These are phyloP conservation scores for Panopea generosa DNA, from an alignment of 2,888 invertebrate genomes.

Conservation along the genomic window DNA sequence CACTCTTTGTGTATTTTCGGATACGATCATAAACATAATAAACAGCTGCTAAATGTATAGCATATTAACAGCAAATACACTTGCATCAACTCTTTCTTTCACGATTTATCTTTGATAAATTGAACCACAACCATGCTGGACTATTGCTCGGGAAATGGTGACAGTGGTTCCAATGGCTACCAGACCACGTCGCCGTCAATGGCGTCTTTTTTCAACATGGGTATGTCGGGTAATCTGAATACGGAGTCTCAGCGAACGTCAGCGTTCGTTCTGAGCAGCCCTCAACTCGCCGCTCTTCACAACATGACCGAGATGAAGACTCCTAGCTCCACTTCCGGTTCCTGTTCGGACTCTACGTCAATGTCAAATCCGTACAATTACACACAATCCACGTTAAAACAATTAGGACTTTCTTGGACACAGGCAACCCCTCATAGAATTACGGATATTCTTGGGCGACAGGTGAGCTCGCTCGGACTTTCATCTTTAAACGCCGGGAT, in stretches of 20 bases:
- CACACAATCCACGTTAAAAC: slow-evolving; percentile 70
- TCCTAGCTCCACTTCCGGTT: slow-evolving; percentile 73
- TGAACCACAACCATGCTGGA: slow-evolving; percentile 72
- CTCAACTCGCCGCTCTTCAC: slow-evolving; percentile 96
- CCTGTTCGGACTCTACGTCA: slow-evolving; percentile 45
- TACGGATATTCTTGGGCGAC: slow-evolving; percentile 96
- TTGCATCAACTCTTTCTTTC: too few species aligned
- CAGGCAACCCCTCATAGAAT: slow-evolving; percentile 95
- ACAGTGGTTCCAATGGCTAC: slow-evolving; percentile 64
- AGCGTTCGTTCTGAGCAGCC: slow-evolving; percentile 88
- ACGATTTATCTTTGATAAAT: too few species aligned
- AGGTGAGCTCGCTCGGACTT: slow-evolving; percentile 84
- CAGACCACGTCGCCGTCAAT: slow-evolving; percentile 74
- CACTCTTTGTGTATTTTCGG: too few species aligned
- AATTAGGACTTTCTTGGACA: slow-evolving; percentile 67
- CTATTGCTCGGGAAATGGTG: slow-evolving; percentile 75
- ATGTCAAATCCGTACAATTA: slow-evolving; percentile 63
- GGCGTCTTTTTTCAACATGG: slow-evolving; percentile 73
- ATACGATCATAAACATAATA: neutral
- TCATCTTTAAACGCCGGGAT: slow-evolving; percentile 85
- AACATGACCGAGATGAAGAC: slow-evolving; percentile 94
- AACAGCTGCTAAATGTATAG: neutral
- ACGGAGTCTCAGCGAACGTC: slow-evolving; percentile 66
- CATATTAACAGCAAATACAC: too few species aligned
- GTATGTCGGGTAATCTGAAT: slow-evolving; percentile 77